Percentiles rank a stretch among this genome's conserved stretches.
These are phyloP conservation scores for Scaeva pyrastri DNA, from an alignment of 2,888 invertebrate species.

Conservation along the genomic window DNA sequence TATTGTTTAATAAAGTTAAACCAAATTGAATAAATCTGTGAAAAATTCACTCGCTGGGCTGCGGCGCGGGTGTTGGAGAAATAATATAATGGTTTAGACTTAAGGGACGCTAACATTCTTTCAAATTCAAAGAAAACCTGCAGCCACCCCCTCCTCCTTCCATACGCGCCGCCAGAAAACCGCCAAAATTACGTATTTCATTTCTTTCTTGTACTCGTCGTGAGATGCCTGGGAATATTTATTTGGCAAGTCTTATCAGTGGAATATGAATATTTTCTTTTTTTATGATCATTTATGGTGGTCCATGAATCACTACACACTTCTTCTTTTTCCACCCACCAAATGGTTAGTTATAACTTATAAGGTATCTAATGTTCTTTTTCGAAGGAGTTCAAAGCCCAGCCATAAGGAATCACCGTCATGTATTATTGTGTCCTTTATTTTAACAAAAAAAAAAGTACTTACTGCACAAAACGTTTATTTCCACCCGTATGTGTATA, in stretches of 20 bases:
- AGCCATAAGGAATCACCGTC: conserved; percentile 72
- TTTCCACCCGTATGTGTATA: conserved; percentile 57
- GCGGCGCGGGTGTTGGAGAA: neutral
- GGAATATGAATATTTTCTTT: conserved; percentile 74
- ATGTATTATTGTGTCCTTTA: conserved; percentile 75
- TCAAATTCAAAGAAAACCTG: neutral
- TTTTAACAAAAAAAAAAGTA: conserved; percentile 12
- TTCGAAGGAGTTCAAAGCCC: conserved; percentile 73
- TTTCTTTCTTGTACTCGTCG: conserved; percentile 13
- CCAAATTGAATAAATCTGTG: conserved; percentile 64
- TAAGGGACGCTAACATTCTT: conserved; percentile 12
- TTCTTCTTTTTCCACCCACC: conserved; percentile 37
- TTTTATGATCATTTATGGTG: conserved; percentile 75
- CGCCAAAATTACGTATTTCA: conserved; percentile 70
- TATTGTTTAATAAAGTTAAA: conserved; percentile 54
- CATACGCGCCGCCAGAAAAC: neutral
- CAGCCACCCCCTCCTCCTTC: neutral
- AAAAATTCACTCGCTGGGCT: conserved; percentile 31
- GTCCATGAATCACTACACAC: conserved; percentile 66
- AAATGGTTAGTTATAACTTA: conserved; percentile 59
- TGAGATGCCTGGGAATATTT: conserved; percentile 66
- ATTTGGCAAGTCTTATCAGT: conserved; percentile 74
- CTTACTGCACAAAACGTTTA: conserved; percentile 34
- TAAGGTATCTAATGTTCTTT: conserved; percentile 51
- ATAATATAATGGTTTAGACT: conserved; percentile 1